Base-by-base conservation (phyloP, 2,888 invertebrate species). In the Resseliella maxima region DNA sequence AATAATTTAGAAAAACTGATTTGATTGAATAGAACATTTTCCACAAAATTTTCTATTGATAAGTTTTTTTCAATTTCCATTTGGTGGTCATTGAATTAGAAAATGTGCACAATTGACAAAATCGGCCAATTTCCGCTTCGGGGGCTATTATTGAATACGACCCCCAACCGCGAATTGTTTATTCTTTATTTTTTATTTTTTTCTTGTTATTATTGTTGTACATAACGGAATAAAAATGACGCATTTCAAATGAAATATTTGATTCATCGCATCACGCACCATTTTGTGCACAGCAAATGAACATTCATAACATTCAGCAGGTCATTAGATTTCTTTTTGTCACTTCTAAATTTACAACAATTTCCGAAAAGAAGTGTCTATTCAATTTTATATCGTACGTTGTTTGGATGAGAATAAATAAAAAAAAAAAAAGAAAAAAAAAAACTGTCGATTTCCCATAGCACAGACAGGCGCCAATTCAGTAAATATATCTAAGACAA, bases 91-190 rank as follows among this genome's bases (percentile, higher is more conserved):
- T 31, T 31, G 72, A 72, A 72, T 21, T 27, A 35, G 31, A 72
- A 72, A 72, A 72, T 59, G 2, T 1, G 59, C n/a, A 59, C 12
- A n/a, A 59, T 50, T 8, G 15, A 50, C n/a, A n/a, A n/a, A n/a
- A n/a, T 12, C 24, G 72, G 72, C 72, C 27, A 72, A 31, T 72
- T 72, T 72, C 72, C 72, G 72, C 31, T 31, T 15, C 6, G 18
- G n/a, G 18, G n/a, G 31, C 72, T 72, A 35, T 72, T 5, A 72
- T 35, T 35, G 31, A 72, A 72, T 72, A 15, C 72, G 72, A 72
- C 72, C 72, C 72, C 72, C 15, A n/a, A 72, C 72, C 72, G 72
- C 72, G 72, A 72, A 72, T 15, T 72, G 31, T 72, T 72, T 72
- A n/a, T n/a, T n/a, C n/a, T n/a, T n/a, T n/a, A n/a, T n/a, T n/a